phyloP scores from a whole-genome alignment of 2,888 invertebrate species.

The Chaetogeoica ovagalla region DNA sequence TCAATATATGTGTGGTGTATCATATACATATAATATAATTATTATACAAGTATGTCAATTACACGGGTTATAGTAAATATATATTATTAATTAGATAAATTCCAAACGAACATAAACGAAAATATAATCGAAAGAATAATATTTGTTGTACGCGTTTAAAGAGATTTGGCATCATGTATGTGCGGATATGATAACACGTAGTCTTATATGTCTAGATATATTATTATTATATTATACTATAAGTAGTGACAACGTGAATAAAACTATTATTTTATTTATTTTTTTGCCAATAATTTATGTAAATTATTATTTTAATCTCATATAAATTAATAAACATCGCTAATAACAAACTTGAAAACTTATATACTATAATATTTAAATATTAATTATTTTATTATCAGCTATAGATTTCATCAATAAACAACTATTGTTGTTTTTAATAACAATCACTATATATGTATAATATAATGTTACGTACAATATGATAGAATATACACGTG shows the following conservation, averaged over 20 bases:
- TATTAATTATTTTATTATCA: background rate
- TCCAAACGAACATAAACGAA: background rate
- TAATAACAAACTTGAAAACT: too few relatives aligned
- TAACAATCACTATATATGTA: background rate
- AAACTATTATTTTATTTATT: conserved; percentile 15
- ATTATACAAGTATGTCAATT: background rate
- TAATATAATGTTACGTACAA: background rate
- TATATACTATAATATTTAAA: background rate
- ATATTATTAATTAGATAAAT: too few relatives aligned
- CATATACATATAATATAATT: background rate
- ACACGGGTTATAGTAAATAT: background rate
- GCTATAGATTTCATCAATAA: background rate
- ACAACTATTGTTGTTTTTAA: background rate
- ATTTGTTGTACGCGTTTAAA: background rate
- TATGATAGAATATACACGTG: background rate
- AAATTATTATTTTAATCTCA: background rate
- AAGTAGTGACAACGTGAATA: conserved; percentile 48
- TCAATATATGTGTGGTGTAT: background rate
- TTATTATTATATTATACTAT: background rate
- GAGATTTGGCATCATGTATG: conserved; percentile 33
- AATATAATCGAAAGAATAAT: conserved; percentile 13
- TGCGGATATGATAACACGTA: conserved; percentile 26
- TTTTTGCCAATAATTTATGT: background rate
- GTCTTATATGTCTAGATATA: background rate
- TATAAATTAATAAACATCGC: conserved; percentile 13